A percentile compares a stretch with the other conserved stretches of the same genome.
Conservation (phyloP, 2,888 invertebrate genomes). For the Drosophila paranaensis region DNA sequence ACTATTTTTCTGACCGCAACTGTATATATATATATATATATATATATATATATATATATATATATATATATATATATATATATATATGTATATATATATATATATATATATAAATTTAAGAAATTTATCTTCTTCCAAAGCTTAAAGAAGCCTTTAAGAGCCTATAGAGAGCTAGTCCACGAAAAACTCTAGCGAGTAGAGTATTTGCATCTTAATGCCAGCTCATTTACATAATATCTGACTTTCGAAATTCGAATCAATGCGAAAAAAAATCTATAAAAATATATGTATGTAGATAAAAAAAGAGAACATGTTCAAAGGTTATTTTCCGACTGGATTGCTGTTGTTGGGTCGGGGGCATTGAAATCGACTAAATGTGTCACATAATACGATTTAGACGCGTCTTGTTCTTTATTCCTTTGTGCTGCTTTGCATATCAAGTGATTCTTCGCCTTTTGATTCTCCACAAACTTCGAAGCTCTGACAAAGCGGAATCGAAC, state of each 20-base stretch:
- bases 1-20: too few relatives aligned
- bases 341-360: constrained; percentile 9
- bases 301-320: constrained; percentile 20
- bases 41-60: too few relatives aligned
- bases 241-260: constrained; percentile 38
- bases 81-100: too few relatives aligned
- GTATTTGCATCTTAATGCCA: constrained; percentile 2
- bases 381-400: constrained; percentile 17
- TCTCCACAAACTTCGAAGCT: constrained; percentile 18
- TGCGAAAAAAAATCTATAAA: background rate
- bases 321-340: constrained; percentile 24
- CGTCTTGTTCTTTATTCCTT: constrained; percentile 14
- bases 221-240: constrained; percentile 10
- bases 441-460: constrained; percentile 43
- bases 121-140: too few relatives aligned
- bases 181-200: background rate
- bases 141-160: too few relatives aligned
- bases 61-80: too few relatives aligned
- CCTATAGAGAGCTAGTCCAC: background rate
- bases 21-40: too few relatives aligned
- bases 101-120: too few relatives aligned
- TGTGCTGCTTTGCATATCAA: constrained; percentile 52
- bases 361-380: constrained; percentile 37
- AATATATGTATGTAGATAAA: background rate
- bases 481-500: constrained; percentile 36